A percentile compares a stretch with the other conserved stretches of the same genome.
phyloP scores from a whole-genome alignment of 1,140 invertebrate genomes.

The Plodia interpunctella region DNA sequence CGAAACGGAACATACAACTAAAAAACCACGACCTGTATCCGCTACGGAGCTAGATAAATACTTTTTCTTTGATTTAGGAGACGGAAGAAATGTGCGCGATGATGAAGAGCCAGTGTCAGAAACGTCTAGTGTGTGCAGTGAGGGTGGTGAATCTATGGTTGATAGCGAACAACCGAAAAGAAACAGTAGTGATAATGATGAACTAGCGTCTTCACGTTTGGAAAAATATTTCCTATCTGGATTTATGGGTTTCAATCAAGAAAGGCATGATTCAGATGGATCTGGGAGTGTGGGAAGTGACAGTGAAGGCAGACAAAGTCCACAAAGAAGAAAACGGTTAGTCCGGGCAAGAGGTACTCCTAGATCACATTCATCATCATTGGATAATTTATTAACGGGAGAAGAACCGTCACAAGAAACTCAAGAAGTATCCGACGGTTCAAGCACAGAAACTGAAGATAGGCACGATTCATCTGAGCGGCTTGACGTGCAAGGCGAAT shows the following conservation, averaged over 20 bases:
- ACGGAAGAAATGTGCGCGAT: constrained; percentile 79
- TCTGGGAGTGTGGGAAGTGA: constrained; percentile 90
- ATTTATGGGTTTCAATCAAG: constrained; percentile 87
- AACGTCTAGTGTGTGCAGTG: constrained; percentile 91
- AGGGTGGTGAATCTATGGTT: constrained; percentile 83
- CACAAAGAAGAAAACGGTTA: constrained; percentile 85
- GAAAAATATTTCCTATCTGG: constrained; percentile 94
- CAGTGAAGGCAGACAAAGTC: constrained; percentile 90
- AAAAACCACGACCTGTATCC: constrained; percentile 80
- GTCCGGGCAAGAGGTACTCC: constrained; percentile 88
- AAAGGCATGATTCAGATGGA: constrained; percentile 87
- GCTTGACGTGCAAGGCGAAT: constrained; percentile 86
- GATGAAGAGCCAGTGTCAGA: constrained; percentile 88
- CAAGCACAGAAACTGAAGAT: constrained; percentile 86
- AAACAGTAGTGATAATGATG: constrained; percentile 79
- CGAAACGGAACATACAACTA: constrained; percentile 82
- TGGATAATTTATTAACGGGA: constrained; percentile 84
- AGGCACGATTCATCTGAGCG: constrained; percentile 85
- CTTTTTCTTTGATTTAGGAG: constrained; percentile 90
- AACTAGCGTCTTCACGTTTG: constrained; percentile 88
- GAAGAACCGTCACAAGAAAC: constrained; percentile 76
- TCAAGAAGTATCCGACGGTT: constrained; percentile 81
- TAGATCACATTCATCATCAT: constrained; percentile 86
- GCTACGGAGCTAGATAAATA: constrained; percentile 94
- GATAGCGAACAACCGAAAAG: constrained; percentile 76